Conservation (phyloP, 2,113 vertebrate species). For the Glaucomys volans region DNA sequence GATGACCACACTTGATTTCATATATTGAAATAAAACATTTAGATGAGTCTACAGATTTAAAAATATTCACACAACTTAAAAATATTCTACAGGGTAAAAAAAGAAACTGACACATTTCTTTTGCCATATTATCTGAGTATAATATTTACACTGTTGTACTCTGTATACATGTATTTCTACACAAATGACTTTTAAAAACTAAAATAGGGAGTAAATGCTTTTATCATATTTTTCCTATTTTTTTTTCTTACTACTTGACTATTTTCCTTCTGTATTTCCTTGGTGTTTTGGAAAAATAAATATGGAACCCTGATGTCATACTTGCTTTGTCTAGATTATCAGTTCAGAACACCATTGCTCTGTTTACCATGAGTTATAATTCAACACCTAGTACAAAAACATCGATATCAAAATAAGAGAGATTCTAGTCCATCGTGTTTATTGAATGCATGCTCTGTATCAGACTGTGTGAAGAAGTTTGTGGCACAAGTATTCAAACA, state of each 20-base stretch:
- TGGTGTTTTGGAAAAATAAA: neutral
- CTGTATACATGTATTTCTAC: neutral
- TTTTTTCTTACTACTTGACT: neutral
- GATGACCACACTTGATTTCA: neutral
- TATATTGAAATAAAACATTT: neutral
- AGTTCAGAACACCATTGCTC: neutral
- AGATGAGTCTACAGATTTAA: neutral
- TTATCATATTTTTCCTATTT: neutral
- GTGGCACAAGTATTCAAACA: neutral
- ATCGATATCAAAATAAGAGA: neutral
- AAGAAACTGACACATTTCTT: neutral
- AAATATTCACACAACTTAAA: neutral
- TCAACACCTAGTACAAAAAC: neutral
- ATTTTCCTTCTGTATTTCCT: neutral
- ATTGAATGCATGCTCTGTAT: neutral
- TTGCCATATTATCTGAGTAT: neutral
- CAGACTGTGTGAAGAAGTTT: neutral
- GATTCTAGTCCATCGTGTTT: neutral
- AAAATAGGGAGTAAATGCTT: neutral
- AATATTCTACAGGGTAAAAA: neutral
- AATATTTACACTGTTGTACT: neutral
- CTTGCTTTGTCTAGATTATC: neutral
- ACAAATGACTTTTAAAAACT: neutral
- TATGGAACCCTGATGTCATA: neutral
- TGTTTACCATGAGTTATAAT: neutral